A percentile compares a stretch with the other conserved stretches of the same genome.
phyloP scores from a whole-genome alignment of 2,888 invertebrate species.

The Cyaniris semiargus region DNA sequence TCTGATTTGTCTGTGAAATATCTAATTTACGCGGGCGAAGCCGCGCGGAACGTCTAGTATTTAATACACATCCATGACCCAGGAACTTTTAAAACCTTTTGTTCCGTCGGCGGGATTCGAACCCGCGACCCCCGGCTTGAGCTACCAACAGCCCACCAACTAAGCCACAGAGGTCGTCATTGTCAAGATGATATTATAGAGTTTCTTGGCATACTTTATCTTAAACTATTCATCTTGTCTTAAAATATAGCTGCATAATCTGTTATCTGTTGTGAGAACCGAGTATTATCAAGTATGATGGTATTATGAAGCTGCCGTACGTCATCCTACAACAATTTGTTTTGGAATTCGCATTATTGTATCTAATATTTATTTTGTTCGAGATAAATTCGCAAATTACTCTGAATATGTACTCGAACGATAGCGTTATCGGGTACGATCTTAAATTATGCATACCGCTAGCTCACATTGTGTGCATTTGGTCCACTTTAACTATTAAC shows the following conservation, averaged over 20 bases:
- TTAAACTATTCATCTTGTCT: not conserved
- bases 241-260: not conserved
- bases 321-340: constrained; percentile 1
- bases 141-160: no score
- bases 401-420: constrained; percentile 23
- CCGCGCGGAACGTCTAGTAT: no score
- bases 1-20: no score
- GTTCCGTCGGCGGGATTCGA: no score
- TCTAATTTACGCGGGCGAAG: no score
- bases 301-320: not conserved
- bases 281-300: not conserved
- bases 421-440: constrained; percentile 24
- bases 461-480: constrained; percentile 25
- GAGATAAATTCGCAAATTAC: constrained; percentile 27
- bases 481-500: constrained; percentile 23
- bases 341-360: constrained; percentile 8
- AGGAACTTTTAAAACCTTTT: no score
- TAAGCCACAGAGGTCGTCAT: no score
- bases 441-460: constrained; percentile 25
- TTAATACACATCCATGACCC: no score
- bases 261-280: constrained; percentile 4
- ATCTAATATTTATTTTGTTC: constrained; percentile 16
- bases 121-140: no score
- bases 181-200: no score
- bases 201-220: not conserved